Evolutionary conservation across 2,113 vertebrate species (phyloP).

Genomic region (Camelus bactrianus): DNA sequence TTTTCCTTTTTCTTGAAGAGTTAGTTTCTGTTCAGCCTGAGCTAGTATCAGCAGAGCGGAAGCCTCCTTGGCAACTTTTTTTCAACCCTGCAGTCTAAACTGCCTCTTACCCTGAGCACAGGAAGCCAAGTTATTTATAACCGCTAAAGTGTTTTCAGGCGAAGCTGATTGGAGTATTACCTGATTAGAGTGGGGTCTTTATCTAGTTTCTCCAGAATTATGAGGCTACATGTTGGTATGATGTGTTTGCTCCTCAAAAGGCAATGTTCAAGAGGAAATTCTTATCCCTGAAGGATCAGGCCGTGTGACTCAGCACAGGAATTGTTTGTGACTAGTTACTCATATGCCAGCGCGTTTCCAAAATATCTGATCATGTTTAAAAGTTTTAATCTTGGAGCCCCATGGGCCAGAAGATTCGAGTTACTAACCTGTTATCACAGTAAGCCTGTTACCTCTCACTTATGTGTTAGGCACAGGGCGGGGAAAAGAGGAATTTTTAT

Average conservation of each 20-base stretch:
- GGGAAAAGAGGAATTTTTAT: background rate
- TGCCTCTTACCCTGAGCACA: background rate
- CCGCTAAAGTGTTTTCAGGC: background rate
- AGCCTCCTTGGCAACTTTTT: background rate
- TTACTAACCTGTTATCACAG: background rate
- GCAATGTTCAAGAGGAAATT: background rate
- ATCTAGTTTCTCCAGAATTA: background rate
- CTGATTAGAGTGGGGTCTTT: background rate
- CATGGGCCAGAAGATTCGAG: background rate
- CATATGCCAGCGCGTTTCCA: slow-evolving; percentile 27
- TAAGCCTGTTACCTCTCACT: background rate
- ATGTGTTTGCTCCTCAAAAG: slow-evolving; percentile 60
- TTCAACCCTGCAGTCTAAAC: background rate
- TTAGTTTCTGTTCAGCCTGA: slow-evolving; percentile 56
- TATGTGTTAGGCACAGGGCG: rapidly evolving
- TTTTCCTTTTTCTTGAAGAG: slow-evolving; percentile 57
- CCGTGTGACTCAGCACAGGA: slow-evolving; percentile 59
- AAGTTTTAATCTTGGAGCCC: background rate
- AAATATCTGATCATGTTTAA: background rate
- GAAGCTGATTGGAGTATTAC: background rate
- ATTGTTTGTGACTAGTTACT: slow-evolving; percentile 18
- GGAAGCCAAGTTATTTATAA: slow-evolving; percentile 70
- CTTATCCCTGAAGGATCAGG: slow-evolving; percentile 44
- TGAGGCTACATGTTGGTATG: rapidly evolving
- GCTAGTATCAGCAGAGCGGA: background rate